Base-by-base conservation (phyloP, 35 echinoderm and acorn worm genomes). In the Ophioderma brevispina region DNA sequence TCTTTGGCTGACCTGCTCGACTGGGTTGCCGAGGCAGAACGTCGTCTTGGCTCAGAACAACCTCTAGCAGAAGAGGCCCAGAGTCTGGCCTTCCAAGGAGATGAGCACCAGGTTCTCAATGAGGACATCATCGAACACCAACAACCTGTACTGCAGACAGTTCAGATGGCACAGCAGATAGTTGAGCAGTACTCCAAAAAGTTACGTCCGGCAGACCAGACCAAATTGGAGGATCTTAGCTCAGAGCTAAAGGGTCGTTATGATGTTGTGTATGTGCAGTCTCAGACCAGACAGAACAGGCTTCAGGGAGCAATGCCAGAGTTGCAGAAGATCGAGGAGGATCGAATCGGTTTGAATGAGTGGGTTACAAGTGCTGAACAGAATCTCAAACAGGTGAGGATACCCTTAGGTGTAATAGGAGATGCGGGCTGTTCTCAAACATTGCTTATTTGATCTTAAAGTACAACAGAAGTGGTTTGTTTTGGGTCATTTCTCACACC, bases 251-350 rank as follows among this genome's bases (percentile, higher is more conserved):
- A 97, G 52, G 79, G 64, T 35, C 79, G 95, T 8, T 97, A 94
- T 31, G 95, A 97, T 80, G 78, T 42, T 31, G 92, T 97, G 79
- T 94, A 94, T 43, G 89, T 97, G 76, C 88, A 97, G 76, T 94
- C 95, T 18, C 92, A 97, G 92, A 97, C 95, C 37, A 64, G 95
- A 25, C 81, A 94, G 85, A 97, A 97, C 84, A 92, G 89, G 86
- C 89, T 97, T 36, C 75, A 84, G 21, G 38, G 50, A 0, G 92
- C 89, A 19, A 64, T 90, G 23, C 92, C 89, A 3, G 92, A 90
- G 35, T 42, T 97, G 38, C 80, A 94, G 25, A 97, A 94, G 89
- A 85, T 97, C 77, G 42, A 75, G 21, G 39, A 36, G 32, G 95
- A 97, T 35, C 75, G 70, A 38, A 79, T 83, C 31, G 80, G 84